Conservation (phyloP, 2,888 invertebrate species). For the Pandemis heparana region DNA sequence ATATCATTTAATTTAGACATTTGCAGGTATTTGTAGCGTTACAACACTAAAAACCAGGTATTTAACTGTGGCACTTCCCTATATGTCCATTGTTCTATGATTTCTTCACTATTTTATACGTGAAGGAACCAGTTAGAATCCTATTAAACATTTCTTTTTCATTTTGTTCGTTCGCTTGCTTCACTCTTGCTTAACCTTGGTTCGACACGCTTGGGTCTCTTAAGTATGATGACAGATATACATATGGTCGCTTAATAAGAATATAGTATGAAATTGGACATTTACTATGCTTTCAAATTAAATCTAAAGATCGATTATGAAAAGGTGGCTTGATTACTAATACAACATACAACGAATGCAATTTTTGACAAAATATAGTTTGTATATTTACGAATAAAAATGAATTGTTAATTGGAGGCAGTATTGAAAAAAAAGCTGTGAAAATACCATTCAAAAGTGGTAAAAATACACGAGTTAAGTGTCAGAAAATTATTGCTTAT, state of each 20-base stretch:
- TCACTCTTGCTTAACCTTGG: slow-evolving; percentile 68
- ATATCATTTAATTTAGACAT: slow-evolving; percentile 49
- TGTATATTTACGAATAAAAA: not conserved
- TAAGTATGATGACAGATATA: slow-evolving; percentile 45
- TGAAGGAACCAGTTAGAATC: slow-evolving; percentile 20
- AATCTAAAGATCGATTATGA: slow-evolving; percentile 22
- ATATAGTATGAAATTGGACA: not conserved
- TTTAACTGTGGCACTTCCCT: slow-evolving; percentile 58
- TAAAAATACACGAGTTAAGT: too few relatives aligned
- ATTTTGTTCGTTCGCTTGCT: slow-evolving; percentile 65
- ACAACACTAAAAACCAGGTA: slow-evolving; percentile 60
- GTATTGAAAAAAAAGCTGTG: too few relatives aligned
- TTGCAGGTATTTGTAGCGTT: slow-evolving; percentile 55
- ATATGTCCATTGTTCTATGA: slow-evolving; percentile 14
- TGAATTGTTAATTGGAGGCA: too few relatives aligned
- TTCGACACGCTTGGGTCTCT: slow-evolving; percentile 63
- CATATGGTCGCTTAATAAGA: not conserved
- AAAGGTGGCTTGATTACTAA: slow-evolving; percentile 1
- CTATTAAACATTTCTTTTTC: slow-evolving; percentile 34
- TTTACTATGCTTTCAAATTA: not conserved
- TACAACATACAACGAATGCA: not conserved
- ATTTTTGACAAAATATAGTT: not conserved
- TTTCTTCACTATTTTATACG: slow-evolving; percentile 1
- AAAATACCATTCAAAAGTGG: too few relatives aligned
- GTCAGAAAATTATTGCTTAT: too few relatives aligned